Evolutionary conservation across 2,888 invertebrate genomes (phyloP).

Genomic region (Muscina levida): DNA sequence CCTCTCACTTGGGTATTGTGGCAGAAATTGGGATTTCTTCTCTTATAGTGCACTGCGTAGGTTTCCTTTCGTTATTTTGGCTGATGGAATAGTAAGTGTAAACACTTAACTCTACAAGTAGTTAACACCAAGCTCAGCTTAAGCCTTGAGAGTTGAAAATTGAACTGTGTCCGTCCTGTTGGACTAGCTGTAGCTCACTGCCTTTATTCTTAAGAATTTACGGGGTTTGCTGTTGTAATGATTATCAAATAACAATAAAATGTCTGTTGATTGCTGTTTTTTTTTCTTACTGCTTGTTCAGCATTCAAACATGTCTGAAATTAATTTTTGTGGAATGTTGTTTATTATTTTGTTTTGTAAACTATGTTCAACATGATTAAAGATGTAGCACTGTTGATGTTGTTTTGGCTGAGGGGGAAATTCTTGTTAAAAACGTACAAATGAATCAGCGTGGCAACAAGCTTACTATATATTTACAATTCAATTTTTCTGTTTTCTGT

Average conservation of each 20-base stretch:
- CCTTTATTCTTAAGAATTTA: conserved; percentile 24
- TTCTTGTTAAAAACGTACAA: conserved; percentile 10
- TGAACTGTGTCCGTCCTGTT: not conserved
- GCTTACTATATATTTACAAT: conserved; percentile 46
- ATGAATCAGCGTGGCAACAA: conserved; percentile 35
- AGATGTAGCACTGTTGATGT: conserved; percentile 48
- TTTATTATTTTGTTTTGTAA: conserved; percentile 39
- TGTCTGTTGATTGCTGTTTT: conserved; percentile 31
- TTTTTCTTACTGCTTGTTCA: not conserved
- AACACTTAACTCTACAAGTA: not conserved
- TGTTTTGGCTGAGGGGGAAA: conserved; percentile 2
- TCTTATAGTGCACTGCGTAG: no score
- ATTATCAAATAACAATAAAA: conserved; percentile 52
- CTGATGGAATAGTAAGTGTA: not conserved
- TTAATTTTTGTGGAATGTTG: conserved; percentile 51
- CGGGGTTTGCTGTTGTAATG: conserved; percentile 53
- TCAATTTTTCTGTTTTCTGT: conserved; percentile 48
- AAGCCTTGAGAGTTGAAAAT: no score
- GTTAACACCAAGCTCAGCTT: not conserved
- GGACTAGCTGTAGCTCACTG: not conserved
- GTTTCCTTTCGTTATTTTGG: not conserved
- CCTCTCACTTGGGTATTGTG: conserved; percentile 1
- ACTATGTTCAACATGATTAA: conserved; percentile 58
- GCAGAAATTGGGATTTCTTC: not conserved
- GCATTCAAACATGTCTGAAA: not conserved